Evolutionary conservation across 2,888 invertebrate genomes (phyloP).

Genomic region (Gnatocerus cornutus): DNA sequence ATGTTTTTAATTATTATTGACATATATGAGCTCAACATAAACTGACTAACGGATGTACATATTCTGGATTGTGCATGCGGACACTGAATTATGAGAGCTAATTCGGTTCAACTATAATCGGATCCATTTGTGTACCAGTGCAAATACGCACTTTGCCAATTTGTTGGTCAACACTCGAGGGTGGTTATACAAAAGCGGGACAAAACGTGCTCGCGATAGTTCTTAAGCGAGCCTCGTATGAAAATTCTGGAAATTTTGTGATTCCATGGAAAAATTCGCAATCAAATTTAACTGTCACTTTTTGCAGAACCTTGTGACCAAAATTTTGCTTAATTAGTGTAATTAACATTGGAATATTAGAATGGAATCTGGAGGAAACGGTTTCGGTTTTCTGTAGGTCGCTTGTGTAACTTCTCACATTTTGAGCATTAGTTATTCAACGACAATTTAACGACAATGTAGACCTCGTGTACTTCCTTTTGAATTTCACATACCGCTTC

Average conservation of each 20-base stretch:
- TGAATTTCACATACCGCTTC: constrained; percentile 65
- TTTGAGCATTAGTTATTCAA: constrained; percentile 51
- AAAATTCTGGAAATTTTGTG: too few species aligned
- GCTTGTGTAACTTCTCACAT: constrained; percentile 49
- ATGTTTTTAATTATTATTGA: constrained; percentile 58
- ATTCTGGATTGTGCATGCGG: constrained; percentile 36
- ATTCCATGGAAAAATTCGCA: too few species aligned
- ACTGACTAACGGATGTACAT: constrained; percentile 38
- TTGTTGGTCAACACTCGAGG: constrained; percentile 18
- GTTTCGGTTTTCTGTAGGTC: constrained; percentile 8
- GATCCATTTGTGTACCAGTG: constrained; percentile 41
- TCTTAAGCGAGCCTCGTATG: too few species aligned
- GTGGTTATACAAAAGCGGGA: neutral
- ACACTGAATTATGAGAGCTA: constrained; percentile 21
- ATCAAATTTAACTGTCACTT: too few species aligned
- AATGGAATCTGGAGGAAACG: constrained; percentile 3
- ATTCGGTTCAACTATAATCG: constrained; percentile 40
- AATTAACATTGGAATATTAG: too few species aligned
- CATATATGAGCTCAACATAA: constrained; percentile 51
- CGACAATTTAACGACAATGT: constrained; percentile 50
- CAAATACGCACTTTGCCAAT: constrained; percentile 36
- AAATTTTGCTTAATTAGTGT: too few species aligned
- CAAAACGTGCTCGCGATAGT: too few species aligned
- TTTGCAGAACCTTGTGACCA: too few species aligned
- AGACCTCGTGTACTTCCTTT: constrained; percentile 54